Percentiles rank a stretch among this genome's conserved stretches.
These are phyloP conservation scores for Hyles lineata DNA, from an alignment of 2,888 invertebrate genomes.

Conservation along the genomic window DNA sequence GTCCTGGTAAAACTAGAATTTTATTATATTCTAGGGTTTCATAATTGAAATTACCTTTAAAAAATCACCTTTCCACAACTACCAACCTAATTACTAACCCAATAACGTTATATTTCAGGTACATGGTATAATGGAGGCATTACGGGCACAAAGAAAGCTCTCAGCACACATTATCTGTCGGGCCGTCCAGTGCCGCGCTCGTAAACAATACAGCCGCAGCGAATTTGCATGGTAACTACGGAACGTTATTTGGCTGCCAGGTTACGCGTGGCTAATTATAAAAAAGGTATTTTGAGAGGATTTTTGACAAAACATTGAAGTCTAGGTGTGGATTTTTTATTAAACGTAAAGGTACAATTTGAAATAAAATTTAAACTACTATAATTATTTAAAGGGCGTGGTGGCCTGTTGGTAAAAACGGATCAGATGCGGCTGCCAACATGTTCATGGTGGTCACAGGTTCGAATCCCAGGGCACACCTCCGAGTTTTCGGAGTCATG, in stretches of 20 bases:
- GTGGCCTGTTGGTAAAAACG: no score
- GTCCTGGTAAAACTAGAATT: no score
- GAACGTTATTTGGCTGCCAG: neutral
- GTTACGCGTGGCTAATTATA: neutral
- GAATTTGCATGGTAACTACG: conserved; percentile 21
- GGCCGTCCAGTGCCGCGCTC: neutral
- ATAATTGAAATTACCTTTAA: neutral
- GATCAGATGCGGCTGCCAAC: no score
- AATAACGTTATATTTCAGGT: neutral
- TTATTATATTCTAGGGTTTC: no score
- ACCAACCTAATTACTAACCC: neutral
- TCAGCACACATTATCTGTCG: neutral
- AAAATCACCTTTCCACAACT: neutral
- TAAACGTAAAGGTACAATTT: no score
- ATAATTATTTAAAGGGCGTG: no score
- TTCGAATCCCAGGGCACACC: no score
- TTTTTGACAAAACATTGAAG: neutral
- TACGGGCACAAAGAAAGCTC: conserved; percentile 12
- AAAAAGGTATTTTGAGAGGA: neutral
- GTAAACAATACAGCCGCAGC: conserved; percentile 9
- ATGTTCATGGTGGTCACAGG: no score
- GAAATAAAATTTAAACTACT: no score
- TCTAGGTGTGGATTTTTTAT: neutral
- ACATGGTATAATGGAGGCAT: neutral
- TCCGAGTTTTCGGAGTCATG: no score